Evolutionary conservation across 2,113 vertebrate species (phyloP).

Genomic region (Caretta caretta): DNA sequence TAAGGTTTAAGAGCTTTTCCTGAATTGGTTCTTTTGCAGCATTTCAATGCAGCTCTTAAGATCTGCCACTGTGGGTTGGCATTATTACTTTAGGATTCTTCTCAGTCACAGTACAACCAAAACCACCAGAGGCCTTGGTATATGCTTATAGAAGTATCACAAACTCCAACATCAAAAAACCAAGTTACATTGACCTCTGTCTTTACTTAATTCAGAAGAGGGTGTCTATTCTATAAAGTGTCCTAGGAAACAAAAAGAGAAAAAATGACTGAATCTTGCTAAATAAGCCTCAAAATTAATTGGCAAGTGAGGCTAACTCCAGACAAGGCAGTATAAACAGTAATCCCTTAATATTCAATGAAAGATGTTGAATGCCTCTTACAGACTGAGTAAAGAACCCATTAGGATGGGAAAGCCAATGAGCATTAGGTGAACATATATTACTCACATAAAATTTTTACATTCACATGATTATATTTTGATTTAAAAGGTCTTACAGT

Average conservation of each 20-base stretch:
- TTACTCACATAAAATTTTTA: neutral
- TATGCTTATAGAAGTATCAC: neutral
- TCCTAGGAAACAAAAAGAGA: neutral
- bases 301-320: neutral
- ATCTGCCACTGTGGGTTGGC: neutral
- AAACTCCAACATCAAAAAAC: neutral
- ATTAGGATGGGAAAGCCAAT: neutral
- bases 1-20: neutral
- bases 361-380: neutral
- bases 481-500: neutral
- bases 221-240: neutral
- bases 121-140: neutral
- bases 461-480: neutral
- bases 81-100: neutral
- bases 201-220: neutral
- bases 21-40: neutral
- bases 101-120: neutral
- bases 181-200: neutral
- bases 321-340: rapidly evolving
- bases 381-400: neutral
- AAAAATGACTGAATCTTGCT: rapidly evolving
- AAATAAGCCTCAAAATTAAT: neutral
- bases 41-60: rapidly evolving
- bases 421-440: rapidly evolving
- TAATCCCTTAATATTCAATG: rapidly evolving